Percentiles rank a stretch among this genome's conserved stretches.
These are phyloP conservation scores for Thalassoma bifasciatum DNA, from an alignment of 2,113 vertebrate genomes.

Conservation along the genomic window DNA sequence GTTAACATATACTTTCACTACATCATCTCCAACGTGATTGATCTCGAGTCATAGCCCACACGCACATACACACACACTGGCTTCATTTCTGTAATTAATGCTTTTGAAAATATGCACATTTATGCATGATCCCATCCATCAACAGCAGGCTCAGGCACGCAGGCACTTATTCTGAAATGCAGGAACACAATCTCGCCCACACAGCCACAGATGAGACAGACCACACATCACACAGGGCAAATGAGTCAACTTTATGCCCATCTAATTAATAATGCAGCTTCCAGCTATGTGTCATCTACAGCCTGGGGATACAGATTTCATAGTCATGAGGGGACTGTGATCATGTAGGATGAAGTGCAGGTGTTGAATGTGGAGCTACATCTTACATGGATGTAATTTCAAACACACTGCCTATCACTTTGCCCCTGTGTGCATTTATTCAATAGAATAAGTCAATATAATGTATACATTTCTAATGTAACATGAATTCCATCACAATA, in stretches of 20 bases:
- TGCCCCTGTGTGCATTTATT: too few species aligned
- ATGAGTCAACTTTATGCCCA: constrained; percentile 37
- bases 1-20: constrained; percentile 26
- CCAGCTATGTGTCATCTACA: constrained; percentile 43
- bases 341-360: constrained; percentile 1
- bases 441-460: too few species aligned
- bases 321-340: constrained; percentile 26
- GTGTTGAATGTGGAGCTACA: constrained; percentile 13
- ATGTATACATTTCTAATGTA: too few species aligned
- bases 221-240: constrained; percentile 51
- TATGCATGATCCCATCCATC: constrained; percentile 30
- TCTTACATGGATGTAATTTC: not conserved
- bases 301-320: constrained; percentile 27
- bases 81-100: constrained; percentile 46
- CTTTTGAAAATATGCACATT: constrained; percentile 47
- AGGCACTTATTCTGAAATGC: constrained; percentile 26
- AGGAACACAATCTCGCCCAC: constrained; percentile 45
- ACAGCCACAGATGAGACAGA: constrained; percentile 40
- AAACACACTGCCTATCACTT: not conserved
- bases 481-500: too few species aligned
- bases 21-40: constrained; percentile 28
- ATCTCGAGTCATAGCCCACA: constrained; percentile 14
- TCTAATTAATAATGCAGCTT: constrained; percentile 69
- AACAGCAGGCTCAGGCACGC: constrained; percentile 32
- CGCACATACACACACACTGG: not conserved